Percentiles rank a stretch among this genome's conserved stretches.
Evolutionary conservation across 2,888 invertebrate genomes (phyloP).

Genomic region (Amblyjoppa proteus): DNA sequence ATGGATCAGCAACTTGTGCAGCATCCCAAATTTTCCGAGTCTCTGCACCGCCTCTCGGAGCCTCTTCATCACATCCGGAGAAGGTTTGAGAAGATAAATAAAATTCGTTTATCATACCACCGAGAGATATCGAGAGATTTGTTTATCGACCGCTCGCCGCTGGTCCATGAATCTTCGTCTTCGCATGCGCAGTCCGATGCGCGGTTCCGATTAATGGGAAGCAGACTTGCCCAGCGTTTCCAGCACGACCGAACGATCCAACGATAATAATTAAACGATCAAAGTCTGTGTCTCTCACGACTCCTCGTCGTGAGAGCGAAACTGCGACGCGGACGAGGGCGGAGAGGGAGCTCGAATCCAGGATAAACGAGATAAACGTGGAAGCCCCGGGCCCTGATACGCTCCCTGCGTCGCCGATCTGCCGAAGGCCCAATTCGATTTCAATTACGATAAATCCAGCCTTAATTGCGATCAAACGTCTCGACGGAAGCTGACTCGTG

Average conservation of each 20-base stretch:
- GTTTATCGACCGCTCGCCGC: conserved; percentile 37
- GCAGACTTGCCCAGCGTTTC: conserved; percentile 23
- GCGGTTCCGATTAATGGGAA: conserved; percentile 36
- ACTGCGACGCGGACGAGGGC: conserved; percentile 30
- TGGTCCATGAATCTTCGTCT: conserved; percentile 12
- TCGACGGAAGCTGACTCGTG: conserved; percentile 55
- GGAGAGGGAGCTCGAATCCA: conserved; percentile 38
- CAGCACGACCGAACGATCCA: conserved; percentile 28
- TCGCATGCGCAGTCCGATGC: neutral
- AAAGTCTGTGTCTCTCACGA: conserved; percentile 20
- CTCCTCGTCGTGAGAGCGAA: conserved; percentile 19
- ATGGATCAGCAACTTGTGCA: neutral
- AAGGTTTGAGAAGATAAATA: conserved; percentile 12
- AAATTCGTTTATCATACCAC: conserved; percentile 11
- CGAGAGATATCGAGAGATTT: conserved; percentile 34
- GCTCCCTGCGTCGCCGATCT: neutral
- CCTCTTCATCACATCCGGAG: conserved; percentile 18
- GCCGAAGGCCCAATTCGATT: conserved; percentile 67
- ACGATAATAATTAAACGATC: conserved; percentile 64
- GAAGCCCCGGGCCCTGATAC: neutral
- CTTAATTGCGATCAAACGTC: conserved; percentile 74
- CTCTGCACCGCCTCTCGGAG: neutral
- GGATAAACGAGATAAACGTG: conserved; percentile 59
- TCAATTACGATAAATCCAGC: conserved; percentile 78
- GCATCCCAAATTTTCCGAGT: conserved; percentile 12